phyloP scores from a whole-genome alignment of 2,797 vertebrate genomes.

The Dendrocincla fuliginosa region DNA sequence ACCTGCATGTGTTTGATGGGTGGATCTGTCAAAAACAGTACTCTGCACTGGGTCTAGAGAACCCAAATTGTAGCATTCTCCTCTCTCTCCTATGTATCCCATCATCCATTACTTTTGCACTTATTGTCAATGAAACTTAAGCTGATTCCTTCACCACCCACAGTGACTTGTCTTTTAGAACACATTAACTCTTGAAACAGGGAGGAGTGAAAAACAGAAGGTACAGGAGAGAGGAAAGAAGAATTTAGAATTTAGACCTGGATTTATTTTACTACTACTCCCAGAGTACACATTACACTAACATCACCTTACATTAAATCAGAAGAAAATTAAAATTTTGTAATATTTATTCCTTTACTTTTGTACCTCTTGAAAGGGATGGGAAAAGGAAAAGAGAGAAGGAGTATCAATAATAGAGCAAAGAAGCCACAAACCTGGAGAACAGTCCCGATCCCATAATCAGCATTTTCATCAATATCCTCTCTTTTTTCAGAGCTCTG shows the following conservation, averaged over 20 bases:
- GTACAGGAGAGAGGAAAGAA: not conserved
- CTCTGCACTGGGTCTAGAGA: not conserved
- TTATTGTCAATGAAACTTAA: not conserved
- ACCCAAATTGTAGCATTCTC: not conserved
- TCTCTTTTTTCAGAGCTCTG: not conserved
- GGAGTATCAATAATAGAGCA: not conserved
- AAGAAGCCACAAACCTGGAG: constrained; percentile 83
- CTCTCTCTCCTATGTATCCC: not conserved
- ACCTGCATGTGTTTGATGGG: not conserved
- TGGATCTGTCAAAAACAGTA: not conserved
- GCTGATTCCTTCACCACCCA: not conserved
- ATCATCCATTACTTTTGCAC: not conserved
- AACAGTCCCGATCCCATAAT: constrained; percentile 70
- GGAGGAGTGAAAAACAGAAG: not conserved
- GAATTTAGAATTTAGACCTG: not conserved
- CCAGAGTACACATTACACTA: not conserved
- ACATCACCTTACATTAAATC: not conserved
- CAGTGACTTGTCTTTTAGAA: not conserved
- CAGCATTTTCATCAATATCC: not conserved
- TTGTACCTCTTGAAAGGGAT: not conserved
- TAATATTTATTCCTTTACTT: not conserved
- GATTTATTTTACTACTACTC: not conserved
- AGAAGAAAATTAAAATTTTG: not conserved
- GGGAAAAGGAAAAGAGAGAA: not conserved
- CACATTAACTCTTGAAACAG: not conserved